A percentile compares a stretch with the other conserved stretches of the same genome.
Evolutionary conservation across 1,140 invertebrate genomes (phyloP).

Genomic region (Drosophila willistoni): DNA sequence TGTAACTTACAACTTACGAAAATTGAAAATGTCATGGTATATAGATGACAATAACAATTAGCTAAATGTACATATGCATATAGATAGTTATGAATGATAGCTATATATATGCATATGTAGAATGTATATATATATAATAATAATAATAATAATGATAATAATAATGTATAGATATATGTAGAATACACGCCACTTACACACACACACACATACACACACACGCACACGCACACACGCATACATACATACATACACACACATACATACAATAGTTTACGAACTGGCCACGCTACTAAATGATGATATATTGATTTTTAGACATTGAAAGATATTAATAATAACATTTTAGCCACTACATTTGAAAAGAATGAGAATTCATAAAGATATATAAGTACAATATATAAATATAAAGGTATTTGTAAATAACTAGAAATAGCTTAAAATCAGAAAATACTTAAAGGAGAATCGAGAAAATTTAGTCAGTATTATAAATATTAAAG

Average conservation of each 20-base stretch:
- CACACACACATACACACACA: constrained; percentile 51
- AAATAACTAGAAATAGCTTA: constrained; percentile 28
- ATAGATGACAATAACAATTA: constrained; percentile 54
- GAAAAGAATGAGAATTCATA: constrained; percentile 38
- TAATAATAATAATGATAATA: constrained; percentile 2
- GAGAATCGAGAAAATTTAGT: background rate
- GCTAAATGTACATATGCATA: constrained; percentile 48
- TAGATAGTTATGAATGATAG: constrained; percentile 26
- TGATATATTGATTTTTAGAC: constrained; percentile 64
- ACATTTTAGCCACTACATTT: constrained; percentile 70
- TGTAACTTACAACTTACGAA: constrained; percentile 74
- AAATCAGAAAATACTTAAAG: constrained; percentile 13
- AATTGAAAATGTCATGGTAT: constrained; percentile 62
- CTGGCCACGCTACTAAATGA: constrained; percentile 65
- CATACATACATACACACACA: constrained; percentile 33
- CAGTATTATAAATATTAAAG: background rate
- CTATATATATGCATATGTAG: constrained; percentile 31
- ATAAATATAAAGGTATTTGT: constrained; percentile 1
- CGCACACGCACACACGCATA: constrained; percentile 45
- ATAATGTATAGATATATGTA: constrained; percentile 19
- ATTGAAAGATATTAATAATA: constrained; percentile 70
- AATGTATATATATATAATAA: constrained; percentile 14
- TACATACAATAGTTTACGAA: constrained; percentile 49
- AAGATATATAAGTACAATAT: constrained; percentile 34
- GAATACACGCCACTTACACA: constrained; percentile 30